Evolutionary conservation across 2,888 invertebrate species (phyloP).

Genomic region (Antheraea yamamai): DNA sequence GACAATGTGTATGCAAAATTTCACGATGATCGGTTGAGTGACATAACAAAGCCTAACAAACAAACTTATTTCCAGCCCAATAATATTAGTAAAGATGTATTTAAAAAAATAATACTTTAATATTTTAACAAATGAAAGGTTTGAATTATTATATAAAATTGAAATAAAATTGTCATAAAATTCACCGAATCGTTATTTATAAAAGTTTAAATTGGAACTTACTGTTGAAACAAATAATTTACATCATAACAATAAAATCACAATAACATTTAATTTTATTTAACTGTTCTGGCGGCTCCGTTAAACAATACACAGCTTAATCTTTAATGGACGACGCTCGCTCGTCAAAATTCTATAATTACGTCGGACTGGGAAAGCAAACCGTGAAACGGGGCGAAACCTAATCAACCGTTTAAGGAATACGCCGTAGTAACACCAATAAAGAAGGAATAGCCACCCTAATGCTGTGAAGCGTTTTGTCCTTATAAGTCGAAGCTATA

Average conservation of each 20-base stretch:
- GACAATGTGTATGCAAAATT: too few species aligned
- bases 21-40: too few species aligned
- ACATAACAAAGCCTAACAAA: too few species aligned
- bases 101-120: background rate
- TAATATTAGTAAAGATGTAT: background rate
- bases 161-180: too few species aligned
- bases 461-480: background rate
- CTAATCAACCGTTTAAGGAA: constrained; percentile 64
- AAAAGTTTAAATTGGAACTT: background rate
- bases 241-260: constrained; percentile 15
- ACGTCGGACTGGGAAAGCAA: constrained; percentile 58
- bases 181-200: background rate
- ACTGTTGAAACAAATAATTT: background rate
- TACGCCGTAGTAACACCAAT: constrained; percentile 19
- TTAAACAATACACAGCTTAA: constrained; percentile 60
- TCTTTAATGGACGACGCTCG: constrained; percentile 62
- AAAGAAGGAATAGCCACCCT: constrained; percentile 19
- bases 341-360: constrained; percentile 70
- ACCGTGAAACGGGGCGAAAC: constrained; percentile 41
- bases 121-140: background rate
- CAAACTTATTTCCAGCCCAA: too few species aligned
- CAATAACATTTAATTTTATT: constrained; percentile 12
- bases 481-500: background rate
- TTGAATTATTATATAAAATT: too few species aligned
- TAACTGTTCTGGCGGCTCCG: background rate